Evolutionary conservation across 2,113 vertebrate species (phyloP).

Genomic region (Notechis scutatus): DNA sequence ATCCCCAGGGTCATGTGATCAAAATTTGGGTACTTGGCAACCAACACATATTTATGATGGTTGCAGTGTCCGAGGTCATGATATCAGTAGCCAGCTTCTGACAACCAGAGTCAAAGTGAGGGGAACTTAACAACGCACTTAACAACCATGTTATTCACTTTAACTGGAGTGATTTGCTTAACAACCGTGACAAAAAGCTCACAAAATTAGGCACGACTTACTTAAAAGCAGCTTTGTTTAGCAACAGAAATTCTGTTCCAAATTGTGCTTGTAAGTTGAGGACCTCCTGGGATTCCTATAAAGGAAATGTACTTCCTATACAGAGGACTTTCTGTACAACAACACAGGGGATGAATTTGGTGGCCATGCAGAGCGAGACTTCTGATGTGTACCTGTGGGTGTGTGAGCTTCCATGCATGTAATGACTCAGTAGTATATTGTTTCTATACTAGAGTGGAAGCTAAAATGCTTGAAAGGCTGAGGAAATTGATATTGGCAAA

Average conservation of each 20-base stretch:
- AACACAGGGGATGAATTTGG: neutral
- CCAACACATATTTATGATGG: neutral
- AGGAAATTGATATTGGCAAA: neutral
- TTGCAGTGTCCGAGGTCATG: neutral
- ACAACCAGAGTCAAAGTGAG: neutral
- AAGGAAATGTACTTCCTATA: too few species aligned
- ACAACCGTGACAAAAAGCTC: neutral
- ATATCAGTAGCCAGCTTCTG: neutral
- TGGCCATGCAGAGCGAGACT: neutral
- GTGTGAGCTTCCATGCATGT: neutral
- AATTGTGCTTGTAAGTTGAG: neutral
- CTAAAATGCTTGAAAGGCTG: neutral
- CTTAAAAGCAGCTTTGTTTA: neutral
- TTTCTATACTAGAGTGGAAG: neutral
- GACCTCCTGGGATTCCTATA: too few species aligned
- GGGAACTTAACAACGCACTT: too few species aligned
- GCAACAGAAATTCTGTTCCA: neutral
- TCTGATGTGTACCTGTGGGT: neutral
- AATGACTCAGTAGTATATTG: neutral
- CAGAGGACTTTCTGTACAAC: neutral
- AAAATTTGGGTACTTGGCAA: neutral
- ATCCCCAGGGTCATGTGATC: neutral
- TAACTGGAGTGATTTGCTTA: neutral
- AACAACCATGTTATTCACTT: neutral
- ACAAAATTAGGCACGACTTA: neutral